Evolutionary conservation across 1,140 invertebrate genomes (phyloP).

Genomic region (Trichomalopsis sarcophagae): DNA sequence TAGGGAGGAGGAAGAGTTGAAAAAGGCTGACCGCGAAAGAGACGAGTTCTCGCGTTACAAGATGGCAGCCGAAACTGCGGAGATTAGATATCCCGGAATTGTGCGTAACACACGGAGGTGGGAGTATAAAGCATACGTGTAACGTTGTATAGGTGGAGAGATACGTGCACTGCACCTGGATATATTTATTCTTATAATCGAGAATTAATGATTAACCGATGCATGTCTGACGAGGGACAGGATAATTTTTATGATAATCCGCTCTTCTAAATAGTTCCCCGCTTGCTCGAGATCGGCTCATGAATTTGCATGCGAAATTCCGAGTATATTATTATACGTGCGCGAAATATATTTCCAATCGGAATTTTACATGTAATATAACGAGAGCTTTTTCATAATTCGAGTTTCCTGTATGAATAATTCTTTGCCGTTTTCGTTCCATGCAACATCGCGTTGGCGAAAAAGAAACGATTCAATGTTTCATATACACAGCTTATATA

Average conservation of each 20-base stretch:
- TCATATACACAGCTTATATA: neutral
- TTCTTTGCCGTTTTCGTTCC: neutral
- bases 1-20: neutral
- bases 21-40: constrained; percentile 38
- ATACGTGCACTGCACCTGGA: neutral
- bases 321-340: neutral
- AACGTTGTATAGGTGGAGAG: neutral
- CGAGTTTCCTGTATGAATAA: neutral
- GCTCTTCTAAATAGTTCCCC: no score
- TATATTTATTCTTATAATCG: no score
- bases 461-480: neutral
- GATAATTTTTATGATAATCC: neutral
- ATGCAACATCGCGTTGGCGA: neutral
- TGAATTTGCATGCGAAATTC: neutral
- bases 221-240: neutral
- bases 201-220: neutral
- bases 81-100: constrained; percentile 64
- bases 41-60: constrained; percentile 59
- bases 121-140: neutral
- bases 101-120: constrained; percentile 2
- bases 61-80: constrained; percentile 63
- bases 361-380: neutral
- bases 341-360: neutral
- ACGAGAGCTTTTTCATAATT: no score
- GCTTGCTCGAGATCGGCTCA: no score